A percentile compares a stretch with the other conserved stretches of the same genome.
Conservation (phyloP, 2,888 invertebrate genomes). For the Yponomeuta malinellus region DNA sequence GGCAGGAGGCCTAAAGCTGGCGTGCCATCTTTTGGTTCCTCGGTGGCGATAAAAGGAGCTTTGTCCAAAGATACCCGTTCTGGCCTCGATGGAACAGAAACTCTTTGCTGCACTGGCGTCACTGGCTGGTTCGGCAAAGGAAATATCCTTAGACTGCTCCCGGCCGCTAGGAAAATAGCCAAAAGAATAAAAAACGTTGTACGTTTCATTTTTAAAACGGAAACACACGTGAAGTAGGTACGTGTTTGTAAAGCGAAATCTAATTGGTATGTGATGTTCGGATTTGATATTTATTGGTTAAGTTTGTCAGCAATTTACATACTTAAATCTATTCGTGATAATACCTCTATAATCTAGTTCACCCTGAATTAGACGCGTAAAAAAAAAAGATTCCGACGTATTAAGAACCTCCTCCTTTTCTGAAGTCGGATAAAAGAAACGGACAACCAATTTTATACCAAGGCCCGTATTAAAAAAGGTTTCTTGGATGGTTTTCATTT, state of each 20-base stretch:
- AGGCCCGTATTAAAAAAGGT: too few relatives aligned
- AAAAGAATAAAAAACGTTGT: conserved; percentile 9
- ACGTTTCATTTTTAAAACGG: conserved; percentile 13
- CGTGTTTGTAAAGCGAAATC: neutral
- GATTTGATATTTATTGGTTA: neutral
- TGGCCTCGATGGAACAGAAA: neutral
- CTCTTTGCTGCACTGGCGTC: neutral
- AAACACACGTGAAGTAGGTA: neutral
- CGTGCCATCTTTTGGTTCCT: neutral
- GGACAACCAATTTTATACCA: neutral
- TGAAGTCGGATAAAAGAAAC: neutral
- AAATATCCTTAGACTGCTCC: conserved; percentile 18
- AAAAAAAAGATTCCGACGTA: neutral
- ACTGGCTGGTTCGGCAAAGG: conserved; percentile 14
- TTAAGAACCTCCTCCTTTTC: too few relatives aligned
- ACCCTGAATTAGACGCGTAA: neutral
- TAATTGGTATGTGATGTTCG: neutral
- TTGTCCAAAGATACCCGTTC: too few relatives aligned
- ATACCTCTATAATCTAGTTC: neutral
- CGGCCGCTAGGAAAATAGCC: neutral
- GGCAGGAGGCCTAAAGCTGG: neutral
- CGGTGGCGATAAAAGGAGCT: neutral
- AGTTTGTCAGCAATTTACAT: neutral
- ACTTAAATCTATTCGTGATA: neutral
- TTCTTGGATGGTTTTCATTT: too few relatives aligned